Evolutionary conservation across 2,888 invertebrate species (phyloP), one percentile per base, ranked within the genome.

Genomic region (Lomographa bimaculata): DNA sequence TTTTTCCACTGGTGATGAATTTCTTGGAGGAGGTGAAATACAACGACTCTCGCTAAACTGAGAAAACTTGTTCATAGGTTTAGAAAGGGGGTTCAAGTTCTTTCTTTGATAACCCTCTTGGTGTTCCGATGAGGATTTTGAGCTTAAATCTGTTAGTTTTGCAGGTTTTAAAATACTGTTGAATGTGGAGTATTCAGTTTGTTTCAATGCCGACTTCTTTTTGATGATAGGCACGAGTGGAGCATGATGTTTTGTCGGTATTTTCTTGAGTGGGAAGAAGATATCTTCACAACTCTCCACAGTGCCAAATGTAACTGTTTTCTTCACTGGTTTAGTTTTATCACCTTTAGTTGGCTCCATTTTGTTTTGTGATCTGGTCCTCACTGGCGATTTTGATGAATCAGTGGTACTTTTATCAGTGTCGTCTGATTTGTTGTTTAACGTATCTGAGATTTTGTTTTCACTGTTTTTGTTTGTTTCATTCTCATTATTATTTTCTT

Each of bases 221-320:
- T 92, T 92, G 54, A 92, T 92, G 33, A 92, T 92, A 30, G 92
- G 91, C 34, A 91, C 82, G 35, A 92, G 80, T 23, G 92, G 92
- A 52, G 90, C 90, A 69, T 91, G 90, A 41, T 91, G 90, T 74
- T 92, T 92, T 27, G 87, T 81, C 24, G 90, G 86, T 49, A 91
- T 81, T 58, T 90, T 91, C 65, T 90, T 92, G 3, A 91, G 73
- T 16, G 90, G 89, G 50, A 91, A 84, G 57, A 90, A 81, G 46
- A 83, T 86, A 63, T 92, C 92, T 71, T 91, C 91, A 69, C 92
- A 92, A 49, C 91, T 91, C 64, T 92, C 92, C 40, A 91, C 90
- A 54, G 90, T 91, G 49, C 92, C 92, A 74, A 92, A 92, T 33
- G 92, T 92, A 9, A 92, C 92, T 25, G 92, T 92, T 79, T 92